Base-by-base conservation (phyloP, 2,113 vertebrate genomes). In the Rhizomys pruinosus region DNA sequence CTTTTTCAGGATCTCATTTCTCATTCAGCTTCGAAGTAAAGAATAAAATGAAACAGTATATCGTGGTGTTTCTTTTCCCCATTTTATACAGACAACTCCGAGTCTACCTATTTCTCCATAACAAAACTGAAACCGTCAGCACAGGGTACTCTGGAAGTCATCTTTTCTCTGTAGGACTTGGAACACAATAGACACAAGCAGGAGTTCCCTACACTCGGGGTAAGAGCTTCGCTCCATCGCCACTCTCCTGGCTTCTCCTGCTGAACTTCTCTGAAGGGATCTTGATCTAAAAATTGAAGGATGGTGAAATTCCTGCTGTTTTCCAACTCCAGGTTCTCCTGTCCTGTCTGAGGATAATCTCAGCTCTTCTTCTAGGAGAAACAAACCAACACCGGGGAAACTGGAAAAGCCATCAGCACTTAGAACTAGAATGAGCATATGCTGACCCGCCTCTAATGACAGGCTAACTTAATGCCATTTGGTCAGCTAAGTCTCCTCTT, bases 71-170 rank as follows among this genome's bases (percentile, higher is more conserved):
- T 87, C 39, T 84, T 92, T 91, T 87, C 42, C 17, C 32, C 29
- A 37, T 73, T 91, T 88, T 79, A 86, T 13, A 76, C 12, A 44
- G 93, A 20, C 10, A 94, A 66, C 29, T 68, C 47, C 78, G 93
- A 39, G 42, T 23, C 78, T 73, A 64, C 27, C 59, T 59, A 32
- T 69, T 94, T 82, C 64, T 59, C 42, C 44, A 39, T 8, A 72
- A 78, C 2, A 81, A 63, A 95, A 69, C 20, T 29, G 32, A 79
- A 52, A 76, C 23, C 34, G 34, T 97, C 37, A 68, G 68, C n/a
- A 44, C 84, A 78, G 57, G n/a, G 15, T 76, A 34, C 55, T 47
- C 11, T 52, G 23, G n/a, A 76, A 44, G 73, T 17, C 25, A 47
- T 2, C 32, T n/a, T 66, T 71, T 71, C 66, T 77, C 57, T 63